These are phyloP conservation scores for Epinephelus coioides DNA, from an alignment of 2,797 vertebrate species.

Conservation along the genomic window DNA sequence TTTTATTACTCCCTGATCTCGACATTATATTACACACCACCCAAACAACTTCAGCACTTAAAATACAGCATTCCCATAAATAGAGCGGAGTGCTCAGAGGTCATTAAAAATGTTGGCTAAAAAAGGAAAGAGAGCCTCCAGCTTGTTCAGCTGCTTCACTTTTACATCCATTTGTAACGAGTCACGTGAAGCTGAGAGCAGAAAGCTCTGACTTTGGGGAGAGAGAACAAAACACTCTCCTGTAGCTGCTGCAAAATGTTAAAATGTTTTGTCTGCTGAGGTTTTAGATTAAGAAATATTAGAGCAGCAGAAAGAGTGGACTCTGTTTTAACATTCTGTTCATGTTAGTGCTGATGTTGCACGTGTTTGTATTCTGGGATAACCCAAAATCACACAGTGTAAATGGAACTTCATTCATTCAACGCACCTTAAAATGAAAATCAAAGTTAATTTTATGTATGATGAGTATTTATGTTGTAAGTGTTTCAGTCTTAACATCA, in stretches of 20 bases:
- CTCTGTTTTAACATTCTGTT: background rate
- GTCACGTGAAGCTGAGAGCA: constrained; percentile 15
- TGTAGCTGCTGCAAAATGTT: background rate
- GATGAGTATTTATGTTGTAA: background rate
- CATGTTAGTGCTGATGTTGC: background rate
- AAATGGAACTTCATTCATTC: no score
- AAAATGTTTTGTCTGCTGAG: background rate
- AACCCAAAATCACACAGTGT: no score
- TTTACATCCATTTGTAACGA: constrained; percentile 28
- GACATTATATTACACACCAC: background rate
- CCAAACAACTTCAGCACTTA: background rate
- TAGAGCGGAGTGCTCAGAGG: constrained; percentile 12
- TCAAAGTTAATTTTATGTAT: background rate
- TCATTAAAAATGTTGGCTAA: constrained; percentile 12
- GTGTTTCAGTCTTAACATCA: background rate
- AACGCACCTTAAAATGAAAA: background rate
- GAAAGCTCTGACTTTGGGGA: constrained; percentile 29
- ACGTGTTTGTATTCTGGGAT: no score
- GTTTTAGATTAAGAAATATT: background rate
- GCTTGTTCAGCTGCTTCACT: constrained; percentile 25
- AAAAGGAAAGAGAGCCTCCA: constrained; percentile 26
- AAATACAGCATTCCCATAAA: constrained; percentile 7
- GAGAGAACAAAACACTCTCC: constrained; percentile 3
- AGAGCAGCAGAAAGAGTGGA: background rate
- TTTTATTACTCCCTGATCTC: background rate